Evolutionary conservation across 2,888 invertebrate species (phyloP).

Genomic region (Pyralis farinalis): DNA sequence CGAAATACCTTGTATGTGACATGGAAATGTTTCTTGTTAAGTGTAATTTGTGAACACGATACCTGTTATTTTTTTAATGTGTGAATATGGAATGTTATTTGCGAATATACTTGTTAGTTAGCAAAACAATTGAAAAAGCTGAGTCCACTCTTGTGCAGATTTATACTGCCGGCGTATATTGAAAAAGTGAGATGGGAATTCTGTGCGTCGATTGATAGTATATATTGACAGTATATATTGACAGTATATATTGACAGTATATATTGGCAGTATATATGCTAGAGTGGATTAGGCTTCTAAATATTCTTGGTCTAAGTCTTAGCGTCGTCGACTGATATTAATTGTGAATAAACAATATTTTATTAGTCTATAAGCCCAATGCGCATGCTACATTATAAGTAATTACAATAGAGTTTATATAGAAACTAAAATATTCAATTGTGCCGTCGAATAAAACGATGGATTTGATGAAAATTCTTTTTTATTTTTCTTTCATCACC

Average conservation of each 20-base stretch:
- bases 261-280: background rate
- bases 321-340: conserved; percentile 8
- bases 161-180: too few relatives aligned
- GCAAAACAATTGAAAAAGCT: conserved; percentile 5
- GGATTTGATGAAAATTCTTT: conserved; percentile 3
- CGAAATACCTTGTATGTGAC: too few relatives aligned
- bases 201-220: too few relatives aligned
- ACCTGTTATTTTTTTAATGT: background rate
- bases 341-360: conserved; percentile 11
- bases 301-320: conserved; percentile 7
- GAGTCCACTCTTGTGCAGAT: background rate
- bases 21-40: too few relatives aligned
- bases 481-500: conserved; percentile 2
- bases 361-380: conserved; percentile 4
- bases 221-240: too few relatives aligned
- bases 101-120: conserved; percentile 4
- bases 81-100: background rate
- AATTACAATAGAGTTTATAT: conserved; percentile 10
- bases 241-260: too few relatives aligned
- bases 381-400: conserved; percentile 7
- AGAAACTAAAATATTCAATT: conserved; percentile 9
- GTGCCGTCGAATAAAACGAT: conserved; percentile 9
- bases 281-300: background rate
- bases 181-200: too few relatives aligned
- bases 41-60: background rate